phyloP scores from a whole-genome alignment of 2,888 invertebrate genomes.

The Drosophila helvetica region DNA sequence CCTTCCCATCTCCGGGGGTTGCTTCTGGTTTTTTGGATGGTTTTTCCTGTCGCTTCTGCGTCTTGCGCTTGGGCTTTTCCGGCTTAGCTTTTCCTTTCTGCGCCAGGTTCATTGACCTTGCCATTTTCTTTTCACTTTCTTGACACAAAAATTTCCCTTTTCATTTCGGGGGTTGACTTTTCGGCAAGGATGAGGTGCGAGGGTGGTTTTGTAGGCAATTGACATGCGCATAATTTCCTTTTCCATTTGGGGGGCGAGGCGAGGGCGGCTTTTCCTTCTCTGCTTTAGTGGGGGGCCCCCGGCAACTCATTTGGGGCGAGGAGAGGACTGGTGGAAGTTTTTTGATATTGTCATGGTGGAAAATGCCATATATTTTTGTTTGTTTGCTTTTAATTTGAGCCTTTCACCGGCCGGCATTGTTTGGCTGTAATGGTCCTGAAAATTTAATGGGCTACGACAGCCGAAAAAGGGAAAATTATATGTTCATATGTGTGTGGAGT shows the following conservation, averaged over 20 bases:
- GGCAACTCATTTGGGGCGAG: neutral
- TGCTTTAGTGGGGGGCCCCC: neutral
- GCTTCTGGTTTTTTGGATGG: slow-evolving; percentile 33
- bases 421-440: slow-evolving; percentile 19
- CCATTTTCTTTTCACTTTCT: slow-evolving; percentile 70
- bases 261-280: slow-evolving; percentile 5
- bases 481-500: neutral
- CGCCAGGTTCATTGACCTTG: slow-evolving; percentile 74
- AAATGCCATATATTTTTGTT: neutral
- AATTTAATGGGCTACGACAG: slow-evolving; percentile 14
- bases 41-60: slow-evolving; percentile 29
- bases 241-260: slow-evolving; percentile 6
- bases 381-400: neutral
- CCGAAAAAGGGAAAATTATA: neutral
- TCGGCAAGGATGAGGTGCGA: slow-evolving; percentile 47
- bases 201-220: slow-evolving; percentile 40
- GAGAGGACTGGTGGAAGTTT: slow-evolving; percentile 1
- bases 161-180: slow-evolving; percentile 29
- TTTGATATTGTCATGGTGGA: slow-evolving; percentile 1
- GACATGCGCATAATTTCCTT: slow-evolving; percentile 69
- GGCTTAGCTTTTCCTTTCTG: slow-evolving; percentile 53
- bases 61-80: slow-evolving; percentile 45
- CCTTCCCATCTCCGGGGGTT: slow-evolving; percentile 52
- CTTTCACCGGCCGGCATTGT: slow-evolving; percentile 55
- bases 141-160: slow-evolving; percentile 56